Conservation (phyloP, 2,797 vertebrate genomes). For the Lithobates sylvaticus region DNA sequence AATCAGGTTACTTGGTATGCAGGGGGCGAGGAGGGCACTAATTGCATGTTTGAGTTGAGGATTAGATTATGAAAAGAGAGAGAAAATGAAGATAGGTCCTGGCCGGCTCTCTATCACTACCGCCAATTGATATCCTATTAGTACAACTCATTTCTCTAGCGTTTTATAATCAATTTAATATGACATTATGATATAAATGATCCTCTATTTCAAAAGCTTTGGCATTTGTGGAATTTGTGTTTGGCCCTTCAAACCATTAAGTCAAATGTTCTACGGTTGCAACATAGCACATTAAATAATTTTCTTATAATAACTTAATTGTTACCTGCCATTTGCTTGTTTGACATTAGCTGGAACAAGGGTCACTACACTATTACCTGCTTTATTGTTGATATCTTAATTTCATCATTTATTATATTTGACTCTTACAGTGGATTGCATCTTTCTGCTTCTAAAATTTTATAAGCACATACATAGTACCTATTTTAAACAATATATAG, state of each 20-base stretch:
- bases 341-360: background rate
- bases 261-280: background rate
- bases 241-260: background rate
- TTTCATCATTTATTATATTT: background rate
- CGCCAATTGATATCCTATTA: conserved; percentile 83
- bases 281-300: background rate
- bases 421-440: background rate
- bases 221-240: conserved; percentile 1
- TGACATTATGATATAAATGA: conserved; percentile 27
- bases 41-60: conserved; percentile 97
- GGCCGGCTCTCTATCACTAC: conserved; percentile 80
- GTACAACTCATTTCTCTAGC: conserved; percentile 62
- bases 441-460: background rate
- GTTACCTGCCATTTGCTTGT: conserved; percentile 6
- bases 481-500: no score
- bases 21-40: conserved; percentile 91
- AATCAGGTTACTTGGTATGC: conserved; percentile 87
- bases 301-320: conserved; percentile 2
- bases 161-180: conserved; percentile 36
- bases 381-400: background rate
- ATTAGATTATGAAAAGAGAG: conserved; percentile 99
- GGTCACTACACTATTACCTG: background rate
- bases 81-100: conserved; percentile 99
- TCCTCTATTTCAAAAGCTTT: conserved; percentile 7
- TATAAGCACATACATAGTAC: background rate